Base-by-base conservation (phyloP, 92 coral and sea anemone species). In the Zoanthus solanderi region DNA sequence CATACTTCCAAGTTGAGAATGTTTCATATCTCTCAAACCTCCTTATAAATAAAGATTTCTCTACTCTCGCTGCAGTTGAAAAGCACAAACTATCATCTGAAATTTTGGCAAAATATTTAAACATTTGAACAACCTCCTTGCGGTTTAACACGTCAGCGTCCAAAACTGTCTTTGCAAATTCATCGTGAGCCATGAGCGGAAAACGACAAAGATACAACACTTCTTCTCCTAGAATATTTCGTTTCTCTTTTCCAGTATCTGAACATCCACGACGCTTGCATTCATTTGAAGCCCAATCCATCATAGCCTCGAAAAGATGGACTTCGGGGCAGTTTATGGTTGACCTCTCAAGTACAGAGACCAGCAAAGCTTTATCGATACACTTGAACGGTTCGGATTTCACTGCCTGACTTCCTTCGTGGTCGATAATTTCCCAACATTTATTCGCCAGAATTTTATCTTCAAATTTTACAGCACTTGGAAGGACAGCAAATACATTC, bases 311-410 rank as follows among this genome's bases (percentile, higher is more conserved):
- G 53, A 92, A 92, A 23, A 92, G 84, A 9, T 76, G 71, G 17
- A 92, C 75, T 76, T 93, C 95, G 18, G 88, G 83, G 54, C 91
- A 85, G 30, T 73, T 83, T 0, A 93, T 88, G 0, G 90, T 84
- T 44, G 88, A 91, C 34, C 95, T 86, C 45, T 80, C 88, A 3
- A 87, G 77, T 15, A 93, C 75, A 63, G 88, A 85, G 48, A 71
- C 56, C 71, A 92, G 66, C 46, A 92, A 53, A 7, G 85, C 72
- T 37, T 84, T 89, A 2, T 88, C 73, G 46, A 87, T 83, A 10
- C 77, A 68, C 18, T 90, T 50, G 73, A 92, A 92, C 32, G 91
- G 75, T 32, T 90, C 91, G 12, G 91, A 82, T 8, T 86, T 34
- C 42, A 34, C 42, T 3, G 42, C 42, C 3, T 34, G 42, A 3